These are phyloP conservation scores for Lysandra bellargus DNA, from an alignment of 2,888 invertebrate genomes.

Conservation along the genomic window DNA sequence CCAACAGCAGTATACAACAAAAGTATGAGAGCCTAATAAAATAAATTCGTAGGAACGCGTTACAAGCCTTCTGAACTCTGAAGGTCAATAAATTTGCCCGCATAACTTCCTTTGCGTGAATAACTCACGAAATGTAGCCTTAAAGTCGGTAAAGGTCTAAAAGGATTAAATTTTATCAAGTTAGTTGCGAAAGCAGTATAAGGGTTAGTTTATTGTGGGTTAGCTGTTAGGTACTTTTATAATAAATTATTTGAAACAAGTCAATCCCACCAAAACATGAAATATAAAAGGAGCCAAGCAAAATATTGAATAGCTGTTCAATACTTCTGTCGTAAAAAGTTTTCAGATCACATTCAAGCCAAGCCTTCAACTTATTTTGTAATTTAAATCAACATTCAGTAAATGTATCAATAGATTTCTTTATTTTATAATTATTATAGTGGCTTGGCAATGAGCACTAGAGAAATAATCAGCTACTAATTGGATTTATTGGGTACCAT, in stretches of 20 bases:
- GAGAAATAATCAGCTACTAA: too few relatives aligned
- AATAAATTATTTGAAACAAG: conserved; percentile 7
- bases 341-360: too few relatives aligned
- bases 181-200: conserved; percentile 9
- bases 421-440: too few relatives aligned
- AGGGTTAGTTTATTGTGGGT: conserved; percentile 7
- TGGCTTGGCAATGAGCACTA: too few relatives aligned
- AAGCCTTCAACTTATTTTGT: too few relatives aligned
- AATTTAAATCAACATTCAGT: too few relatives aligned
- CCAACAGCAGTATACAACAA: not conserved
- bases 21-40: not conserved
- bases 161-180: conserved; percentile 9
- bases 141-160: not conserved
- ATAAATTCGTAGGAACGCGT: not conserved
- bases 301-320: too few relatives aligned
- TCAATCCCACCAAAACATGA: not conserved
- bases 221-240: conserved; percentile 4
- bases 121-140: conserved; percentile 16
- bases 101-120: conserved; percentile 14
- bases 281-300: too few relatives aligned
- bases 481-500: too few relatives aligned
- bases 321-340: too few relatives aligned
- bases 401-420: too few relatives aligned
- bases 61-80: conserved; percentile 9
- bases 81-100: conserved; percentile 6